Percentiles rank a stretch among this genome's conserved stretches.
phyloP scores from a whole-genome alignment of 2,888 invertebrate species.

The Anoncus sp. region DNA sequence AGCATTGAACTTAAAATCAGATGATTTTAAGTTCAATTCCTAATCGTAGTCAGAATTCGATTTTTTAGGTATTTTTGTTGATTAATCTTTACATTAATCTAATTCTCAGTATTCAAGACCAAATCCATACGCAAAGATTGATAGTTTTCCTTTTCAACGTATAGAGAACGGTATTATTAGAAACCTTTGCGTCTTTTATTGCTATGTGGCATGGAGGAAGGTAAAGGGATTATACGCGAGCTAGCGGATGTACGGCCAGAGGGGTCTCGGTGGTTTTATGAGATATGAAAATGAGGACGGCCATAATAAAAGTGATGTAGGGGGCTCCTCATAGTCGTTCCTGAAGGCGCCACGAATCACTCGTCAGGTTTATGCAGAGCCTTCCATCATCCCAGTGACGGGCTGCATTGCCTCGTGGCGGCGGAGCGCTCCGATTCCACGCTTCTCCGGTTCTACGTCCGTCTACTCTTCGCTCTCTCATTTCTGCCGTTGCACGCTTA shows the following conservation, averaged over 20 bases:
- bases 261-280: constrained; percentile 79
- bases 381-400: constrained; percentile 83
- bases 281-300: constrained; percentile 83
- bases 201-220: constrained; percentile 48
- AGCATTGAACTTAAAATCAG: too few relatives aligned
- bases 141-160: constrained; percentile 36
- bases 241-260: constrained; percentile 51
- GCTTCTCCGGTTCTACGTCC: constrained; percentile 67
- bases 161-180: constrained; percentile 37
- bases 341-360: constrained; percentile 83
- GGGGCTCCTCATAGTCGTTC: constrained; percentile 82
- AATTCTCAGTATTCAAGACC: neutral
- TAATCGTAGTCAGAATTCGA: too few relatives aligned
- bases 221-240: constrained; percentile 61
- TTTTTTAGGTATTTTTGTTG: too few relatives aligned
- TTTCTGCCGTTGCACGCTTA: constrained; percentile 50
- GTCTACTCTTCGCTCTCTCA: constrained; percentile 47
- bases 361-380: constrained; percentile 82
- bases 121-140: constrained; percentile 29
- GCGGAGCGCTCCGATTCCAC: constrained; percentile 75
- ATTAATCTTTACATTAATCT: neutral
- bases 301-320: constrained; percentile 83
- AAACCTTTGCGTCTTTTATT: constrained; percentile 55
- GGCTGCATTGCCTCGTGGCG: constrained; percentile 82
- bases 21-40: too few relatives aligned